Evolutionary conservation across 2,888 invertebrate species (phyloP), one percentile per base, ranked within the genome.

Genomic region (Bibio marci): DNA sequence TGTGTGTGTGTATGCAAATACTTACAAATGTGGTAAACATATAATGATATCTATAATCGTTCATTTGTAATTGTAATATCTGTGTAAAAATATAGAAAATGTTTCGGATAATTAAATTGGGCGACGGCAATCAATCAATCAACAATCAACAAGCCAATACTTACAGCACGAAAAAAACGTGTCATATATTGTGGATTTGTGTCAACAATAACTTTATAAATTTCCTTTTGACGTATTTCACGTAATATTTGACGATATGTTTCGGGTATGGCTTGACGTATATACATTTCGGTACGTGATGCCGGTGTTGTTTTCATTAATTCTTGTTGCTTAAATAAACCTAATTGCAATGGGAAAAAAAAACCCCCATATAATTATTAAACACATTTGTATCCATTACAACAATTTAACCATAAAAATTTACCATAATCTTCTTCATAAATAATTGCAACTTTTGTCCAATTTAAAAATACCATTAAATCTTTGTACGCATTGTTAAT

Each of bases 61-160:
- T 90, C 92, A 94, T 94, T 62, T 91, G 90, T 10, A 92, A 68
- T 56, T 91, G 88, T 13, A 91, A 65, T 48, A 92, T 88, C 92
- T 94, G 75, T 32, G 4, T 4, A 32, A 28, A 73, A 71, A 46
- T 49, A 42, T 48, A 22, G 43, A 43, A 39, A 43, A 42, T 38
- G 38, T 34, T 22, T 39, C 13, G 37, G n/a, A 33, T 30, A 38
- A 34, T 3, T n/a, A 30, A n/a, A 4, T 12, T 15, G 8, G 22
- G 15, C n/a, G n/a, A n/a, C n/a, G n/a, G n/a, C n/a, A n/a, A n/a
- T n/a, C n/a, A n/a, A n/a, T n/a, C n/a, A n/a, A n/a, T n/a, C n/a
- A n/a, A n/a, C n/a, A n/a, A n/a, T n/a, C n/a, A n/a, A n/a, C n/a
- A n/a, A n/a, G n/a, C n/a, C n/a, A n/a, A n/a, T n/a, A 70, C 82